Evolutionary conservation across 2,888 invertebrate genomes (phyloP).

Genomic region (Leuctra nigra): DNA sequence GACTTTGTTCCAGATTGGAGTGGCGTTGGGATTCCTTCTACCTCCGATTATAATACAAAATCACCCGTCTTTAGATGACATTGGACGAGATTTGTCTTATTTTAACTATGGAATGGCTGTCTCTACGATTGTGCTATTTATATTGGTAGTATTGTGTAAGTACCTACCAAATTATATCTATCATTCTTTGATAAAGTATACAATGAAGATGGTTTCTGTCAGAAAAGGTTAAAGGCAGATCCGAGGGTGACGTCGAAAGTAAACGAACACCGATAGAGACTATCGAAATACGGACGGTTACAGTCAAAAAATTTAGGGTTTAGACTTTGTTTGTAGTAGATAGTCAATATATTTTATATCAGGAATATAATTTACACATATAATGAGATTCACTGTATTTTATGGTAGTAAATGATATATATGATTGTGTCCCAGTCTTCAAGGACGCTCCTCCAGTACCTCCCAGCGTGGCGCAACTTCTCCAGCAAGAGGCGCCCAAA

Average conservation of each 20-base stretch:
- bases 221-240: too few species aligned
- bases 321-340: too few species aligned
- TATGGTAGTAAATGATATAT: too few species aligned
- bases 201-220: background rate
- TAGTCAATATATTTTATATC: too few species aligned
- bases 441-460: conserved; percentile 80
- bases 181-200: background rate
- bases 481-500: conserved; percentile 43
- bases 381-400: too few species aligned
- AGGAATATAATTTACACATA: too few species aligned
- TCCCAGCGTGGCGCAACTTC: conserved; percentile 79
- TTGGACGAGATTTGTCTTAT: conserved; percentile 63
- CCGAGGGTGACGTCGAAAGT: too few species aligned
- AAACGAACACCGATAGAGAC: too few species aligned
- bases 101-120: conserved; percentile 86
- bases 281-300: too few species aligned
- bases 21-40: conserved; percentile 41
- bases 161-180: conserved; percentile 33
- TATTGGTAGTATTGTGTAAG: conserved; percentile 83
- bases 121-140: conserved; percentile 70
- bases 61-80: conserved; percentile 52
- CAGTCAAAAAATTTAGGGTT: too few species aligned
- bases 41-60: conserved; percentile 61
- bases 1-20: conserved; percentile 47
- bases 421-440: conserved; percentile 73